phyloP scores from a whole-genome alignment of 2,797 vertebrate species.

The Bufotes viridis region DNA sequence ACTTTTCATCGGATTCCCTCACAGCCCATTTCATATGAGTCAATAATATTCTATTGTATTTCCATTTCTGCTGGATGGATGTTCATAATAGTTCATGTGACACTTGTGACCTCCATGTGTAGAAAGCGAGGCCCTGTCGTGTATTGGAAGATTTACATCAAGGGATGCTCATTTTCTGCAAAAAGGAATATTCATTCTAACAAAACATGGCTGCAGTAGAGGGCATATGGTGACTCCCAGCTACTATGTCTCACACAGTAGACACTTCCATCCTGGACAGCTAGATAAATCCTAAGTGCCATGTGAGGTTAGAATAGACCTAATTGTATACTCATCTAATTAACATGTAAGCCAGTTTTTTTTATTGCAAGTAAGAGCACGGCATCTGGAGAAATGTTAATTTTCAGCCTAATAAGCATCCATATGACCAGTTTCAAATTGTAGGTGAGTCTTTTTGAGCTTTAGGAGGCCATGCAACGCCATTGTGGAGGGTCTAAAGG shows the following conservation, averaged over 20 bases:
- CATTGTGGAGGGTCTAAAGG: background rate
- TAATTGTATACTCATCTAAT: no score
- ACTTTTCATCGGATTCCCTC: slow-evolving; percentile 19
- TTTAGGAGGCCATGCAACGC: background rate
- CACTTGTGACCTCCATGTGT: background rate
- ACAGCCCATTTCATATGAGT: background rate
- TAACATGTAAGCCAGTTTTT: background rate
- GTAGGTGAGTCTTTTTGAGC: no score
- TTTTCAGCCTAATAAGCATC: background rate
- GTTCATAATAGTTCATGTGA: background rate
- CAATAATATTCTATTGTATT: slow-evolving; percentile 23
- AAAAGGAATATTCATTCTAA: background rate
- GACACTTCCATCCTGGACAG: background rate
- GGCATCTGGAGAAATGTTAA: no score
- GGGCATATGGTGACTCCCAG: background rate
- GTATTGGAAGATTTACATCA: no score
- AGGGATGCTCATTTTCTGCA: background rate
- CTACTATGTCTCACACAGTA: background rate
- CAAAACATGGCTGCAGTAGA: background rate
- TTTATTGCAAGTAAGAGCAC: background rate
- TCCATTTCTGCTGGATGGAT: background rate
- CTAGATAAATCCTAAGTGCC: background rate
- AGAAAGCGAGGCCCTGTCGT: background rate
- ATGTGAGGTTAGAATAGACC: no score
- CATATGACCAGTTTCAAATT: background rate